A percentile compares a stretch with the other conserved stretches of the same genome.
phyloP scores from a whole-genome alignment of 2,888 invertebrate species.

The Actias luna region DNA sequence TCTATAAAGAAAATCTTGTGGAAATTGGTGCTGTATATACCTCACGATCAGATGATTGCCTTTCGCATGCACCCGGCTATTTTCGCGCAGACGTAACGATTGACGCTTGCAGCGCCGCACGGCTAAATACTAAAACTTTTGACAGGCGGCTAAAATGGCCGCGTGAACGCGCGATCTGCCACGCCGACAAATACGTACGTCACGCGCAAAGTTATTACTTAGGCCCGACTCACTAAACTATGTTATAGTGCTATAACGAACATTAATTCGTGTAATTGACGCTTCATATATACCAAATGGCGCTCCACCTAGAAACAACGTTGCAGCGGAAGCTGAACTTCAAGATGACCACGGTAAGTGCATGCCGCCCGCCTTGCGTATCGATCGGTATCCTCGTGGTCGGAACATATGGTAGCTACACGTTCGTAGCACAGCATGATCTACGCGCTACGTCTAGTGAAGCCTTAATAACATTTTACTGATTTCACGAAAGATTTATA shows the following conservation, averaged over 20 bases:
- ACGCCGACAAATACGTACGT: constrained; percentile 68
- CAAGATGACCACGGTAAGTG: constrained; percentile 81
- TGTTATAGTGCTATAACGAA: constrained; percentile 66
- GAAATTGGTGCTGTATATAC: constrained; percentile 36
- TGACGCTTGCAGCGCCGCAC: constrained; percentile 60
- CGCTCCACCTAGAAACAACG: constrained; percentile 76
- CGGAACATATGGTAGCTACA: constrained; percentile 74
- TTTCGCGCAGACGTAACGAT: constrained; percentile 75
- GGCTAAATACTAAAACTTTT: constrained; percentile 58
- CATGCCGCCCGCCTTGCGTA: constrained; percentile 64
- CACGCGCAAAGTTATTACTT: constrained; percentile 68
- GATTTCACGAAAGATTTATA: constrained; percentile 37
- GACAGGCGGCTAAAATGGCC: constrained; percentile 78
- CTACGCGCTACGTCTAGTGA: constrained; percentile 48
- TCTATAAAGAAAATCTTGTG: constrained; percentile 54
- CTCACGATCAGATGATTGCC: constrained; percentile 38
- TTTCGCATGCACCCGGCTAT: constrained; percentile 40
- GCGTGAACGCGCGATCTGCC: constrained; percentile 76
- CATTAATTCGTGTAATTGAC: constrained; percentile 42
- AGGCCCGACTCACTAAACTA: constrained; percentile 59
- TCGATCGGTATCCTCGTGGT: constrained; percentile 74
- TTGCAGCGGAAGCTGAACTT: constrained; percentile 79
- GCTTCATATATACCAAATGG: constrained; percentile 57
- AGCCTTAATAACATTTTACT: constrained; percentile 39
- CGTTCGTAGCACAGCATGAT: constrained; percentile 51